Evolutionary conservation across 2,113 vertebrate species (phyloP), one percentile per base, ranked within the genome.

Genomic region (Podiceps cristatus): DNA sequence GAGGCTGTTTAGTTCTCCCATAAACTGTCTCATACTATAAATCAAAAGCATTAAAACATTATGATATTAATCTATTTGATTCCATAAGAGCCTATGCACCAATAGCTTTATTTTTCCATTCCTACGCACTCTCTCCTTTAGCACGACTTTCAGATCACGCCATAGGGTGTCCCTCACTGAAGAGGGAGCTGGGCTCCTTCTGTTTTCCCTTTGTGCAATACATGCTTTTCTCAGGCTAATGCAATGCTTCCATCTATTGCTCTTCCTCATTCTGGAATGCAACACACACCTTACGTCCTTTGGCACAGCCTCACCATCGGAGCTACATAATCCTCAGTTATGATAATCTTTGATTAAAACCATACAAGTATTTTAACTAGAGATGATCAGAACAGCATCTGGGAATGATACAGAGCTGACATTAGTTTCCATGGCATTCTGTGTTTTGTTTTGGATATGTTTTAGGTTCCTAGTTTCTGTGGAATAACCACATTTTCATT

Each of bases 381-480:
- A 90, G 37, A 44, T 79, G 56, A 94, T 86, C 62, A 75, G 67
- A 86, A 88, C 63, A 91, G 50, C 94, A 84, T 68, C 73, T 91
- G 68, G 55, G 87, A 94, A 81, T 37, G 50, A 69, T 5, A 73
- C 40, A 52, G 12, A 69, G 27, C 44, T 86, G 76, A 77, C 72
- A 33, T 33, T 47, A 45, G 59, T 78, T 95, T 87, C 87, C 73
- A 90, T 40, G 64, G 22, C 42, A 95, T 58, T 77, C 29, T 79
- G 17, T 72, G 11, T 60, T 88, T 47, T 81, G 59, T 66, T 97
- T 74, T 58, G 47, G 73, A 74, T 13, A 35, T 20, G 17, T 40
- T 94, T 84, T 55, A 87, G 8, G 19, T 78, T 91, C 55, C 45
- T 53, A n/a, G 20, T 86, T 91, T 71, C 60, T 78, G 18, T 29